Conservation (phyloP, 2,113 vertebrate species). For the Nettapus auritus region DNA sequence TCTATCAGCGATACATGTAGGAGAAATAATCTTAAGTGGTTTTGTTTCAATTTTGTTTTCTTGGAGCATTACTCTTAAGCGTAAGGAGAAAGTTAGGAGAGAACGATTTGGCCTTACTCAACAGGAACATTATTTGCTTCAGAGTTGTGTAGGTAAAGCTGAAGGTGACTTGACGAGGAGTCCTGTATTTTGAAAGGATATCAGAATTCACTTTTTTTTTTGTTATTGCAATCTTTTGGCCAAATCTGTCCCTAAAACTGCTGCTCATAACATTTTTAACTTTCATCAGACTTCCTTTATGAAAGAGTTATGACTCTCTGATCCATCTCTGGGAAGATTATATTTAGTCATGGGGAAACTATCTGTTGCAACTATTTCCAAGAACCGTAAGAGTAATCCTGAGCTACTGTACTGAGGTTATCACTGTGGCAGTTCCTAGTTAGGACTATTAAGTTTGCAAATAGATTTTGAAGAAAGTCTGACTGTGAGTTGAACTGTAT, state of each 20-base stretch:
- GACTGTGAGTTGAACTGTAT: background rate
- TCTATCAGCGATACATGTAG: background rate
- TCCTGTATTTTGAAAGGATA: background rate
- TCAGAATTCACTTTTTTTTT: background rate
- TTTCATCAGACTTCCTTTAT: background rate
- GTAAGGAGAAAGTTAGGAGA: background rate
- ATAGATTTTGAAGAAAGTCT: background rate
- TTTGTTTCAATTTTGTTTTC: background rate
- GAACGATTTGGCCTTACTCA: background rate
- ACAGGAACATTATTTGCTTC: background rate
- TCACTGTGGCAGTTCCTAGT: background rate
- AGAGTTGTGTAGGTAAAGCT: background rate
- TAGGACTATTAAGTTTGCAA: background rate
- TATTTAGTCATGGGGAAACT: background rate
- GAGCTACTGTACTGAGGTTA: background rate
- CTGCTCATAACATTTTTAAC: background rate
- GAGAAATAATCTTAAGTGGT: background rate
- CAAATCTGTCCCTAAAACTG: background rate
- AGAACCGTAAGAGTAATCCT: background rate
- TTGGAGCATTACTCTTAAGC: background rate
- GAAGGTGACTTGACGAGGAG: background rate
- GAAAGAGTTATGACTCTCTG: background rate
- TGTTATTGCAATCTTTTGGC: accelerated
- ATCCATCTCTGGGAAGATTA: background rate
- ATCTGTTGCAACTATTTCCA: background rate